A percentile compares a stretch with the other conserved stretches of the same genome.
Evolutionary conservation across 2,888 invertebrate species (phyloP).

Genomic region (Microdon myrmicae): DNA sequence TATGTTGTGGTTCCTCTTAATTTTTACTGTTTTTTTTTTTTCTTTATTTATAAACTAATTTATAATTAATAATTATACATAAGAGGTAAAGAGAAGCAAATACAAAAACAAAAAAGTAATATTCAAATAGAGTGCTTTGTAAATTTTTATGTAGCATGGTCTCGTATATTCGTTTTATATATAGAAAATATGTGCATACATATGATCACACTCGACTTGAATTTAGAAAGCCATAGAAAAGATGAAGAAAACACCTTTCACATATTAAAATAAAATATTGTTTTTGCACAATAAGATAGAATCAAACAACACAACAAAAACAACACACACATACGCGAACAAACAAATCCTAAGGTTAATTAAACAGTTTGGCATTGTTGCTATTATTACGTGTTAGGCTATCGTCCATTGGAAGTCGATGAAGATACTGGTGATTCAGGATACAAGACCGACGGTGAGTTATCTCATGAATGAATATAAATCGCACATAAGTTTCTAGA

Average conservation of each 20-base stretch:
- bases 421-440: slow-evolving; percentile 45
- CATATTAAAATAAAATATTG: slow-evolving; percentile 9
- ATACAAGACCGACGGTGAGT: slow-evolving; percentile 53
- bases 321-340: slow-evolving; percentile 27
- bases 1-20: too few relatives aligned
- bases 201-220: too few relatives aligned
- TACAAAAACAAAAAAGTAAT: neutral
- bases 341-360: slow-evolving; percentile 22
- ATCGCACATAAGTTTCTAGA: too few relatives aligned
- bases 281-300: slow-evolving; percentile 7
- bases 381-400: slow-evolving; percentile 45
- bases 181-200: too few relatives aligned
- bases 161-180: slow-evolving; percentile 13
- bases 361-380: slow-evolving; percentile 39
- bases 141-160: slow-evolving; percentile 29
- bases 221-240: too few relatives aligned
- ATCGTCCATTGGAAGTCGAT: slow-evolving; percentile 51
- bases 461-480: neutral
- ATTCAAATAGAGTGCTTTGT: slow-evolving; percentile 49
- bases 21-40: too few relatives aligned
- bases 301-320: slow-evolving; percentile 6
- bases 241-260: too few relatives aligned
- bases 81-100: neutral
- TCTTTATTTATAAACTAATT: slow-evolving; percentile 2
- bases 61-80: neutral